Evolutionary conservation across 2,797 vertebrate species (phyloP).

Genomic region (Uromys caudimaculatus): DNA sequence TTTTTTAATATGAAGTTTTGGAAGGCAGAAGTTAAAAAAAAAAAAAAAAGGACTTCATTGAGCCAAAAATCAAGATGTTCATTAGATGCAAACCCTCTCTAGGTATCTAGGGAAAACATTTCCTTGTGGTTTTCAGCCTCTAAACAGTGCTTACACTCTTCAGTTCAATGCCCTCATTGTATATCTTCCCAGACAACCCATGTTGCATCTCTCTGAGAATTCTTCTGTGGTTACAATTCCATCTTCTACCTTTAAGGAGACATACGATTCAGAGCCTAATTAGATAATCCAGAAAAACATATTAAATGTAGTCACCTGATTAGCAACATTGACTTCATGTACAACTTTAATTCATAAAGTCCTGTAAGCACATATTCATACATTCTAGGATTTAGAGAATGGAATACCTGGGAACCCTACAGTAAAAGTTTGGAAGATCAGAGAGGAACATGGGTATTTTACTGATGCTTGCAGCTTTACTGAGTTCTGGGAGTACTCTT

Average conservation of each 20-base stretch:
- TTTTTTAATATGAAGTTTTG: background rate
- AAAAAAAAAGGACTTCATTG: background rate
- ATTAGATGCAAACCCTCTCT: background rate
- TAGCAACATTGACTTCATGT: background rate
- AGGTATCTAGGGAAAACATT: background rate
- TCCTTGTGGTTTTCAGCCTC: background rate
- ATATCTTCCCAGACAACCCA: background rate
- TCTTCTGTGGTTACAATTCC: background rate
- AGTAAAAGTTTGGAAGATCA: background rate
- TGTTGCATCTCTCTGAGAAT: background rate
- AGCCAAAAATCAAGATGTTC: background rate
- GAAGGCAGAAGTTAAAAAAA: background rate
- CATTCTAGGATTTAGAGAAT: background rate
- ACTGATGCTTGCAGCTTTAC: background rate
- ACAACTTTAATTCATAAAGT: background rate
- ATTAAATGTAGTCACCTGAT: background rate
- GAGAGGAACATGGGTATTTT: background rate
- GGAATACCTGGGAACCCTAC: rapidly evolving
- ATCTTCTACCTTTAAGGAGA: background rate
- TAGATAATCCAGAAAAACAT: background rate
- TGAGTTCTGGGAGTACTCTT: background rate
- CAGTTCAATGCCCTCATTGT: background rate
- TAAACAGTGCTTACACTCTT: background rate
- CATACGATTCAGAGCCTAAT: background rate
- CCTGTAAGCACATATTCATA: background rate